Evolutionary conservation across 2,113 vertebrate species (phyloP).

Genomic region (Onychorhynchus coronatus): DNA sequence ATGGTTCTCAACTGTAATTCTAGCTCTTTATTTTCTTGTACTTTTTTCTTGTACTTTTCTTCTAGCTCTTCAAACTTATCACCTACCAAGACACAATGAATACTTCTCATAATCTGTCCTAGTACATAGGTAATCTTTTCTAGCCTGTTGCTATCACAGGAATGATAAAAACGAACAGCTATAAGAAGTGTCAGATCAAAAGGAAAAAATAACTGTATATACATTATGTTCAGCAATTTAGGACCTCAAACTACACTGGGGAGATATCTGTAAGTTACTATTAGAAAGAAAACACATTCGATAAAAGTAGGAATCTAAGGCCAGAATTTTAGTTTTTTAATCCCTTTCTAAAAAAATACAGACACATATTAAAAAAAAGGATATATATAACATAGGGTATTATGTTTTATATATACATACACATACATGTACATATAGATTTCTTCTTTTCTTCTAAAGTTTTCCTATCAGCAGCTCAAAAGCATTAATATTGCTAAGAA

Average conservation of each 20-base stretch:
- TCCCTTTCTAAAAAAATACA: not conserved
- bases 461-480: not conserved
- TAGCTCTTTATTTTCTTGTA: constrained; percentile 84
- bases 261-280: not conserved
- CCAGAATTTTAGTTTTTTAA: not conserved
- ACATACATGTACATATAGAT: not conserved
- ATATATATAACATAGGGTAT: not conserved
- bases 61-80: constrained; percentile 82
- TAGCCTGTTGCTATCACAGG: not conserved
- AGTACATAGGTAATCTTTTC: not conserved
- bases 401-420: not conserved
- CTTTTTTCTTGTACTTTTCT: constrained; percentile 86
- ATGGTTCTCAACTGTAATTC: constrained; percentile 83
- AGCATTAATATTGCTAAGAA: not conserved
- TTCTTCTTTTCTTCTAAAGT: not conserved
- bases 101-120: not conserved
- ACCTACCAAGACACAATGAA: constrained; percentile 68
- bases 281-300: not conserved
- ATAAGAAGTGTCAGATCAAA: not conserved
- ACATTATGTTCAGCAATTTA: not conserved
- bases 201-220: not conserved
- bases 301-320: not conserved
- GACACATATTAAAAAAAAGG: not conserved
- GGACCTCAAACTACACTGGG: not conserved
- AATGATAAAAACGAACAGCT: not conserved